phyloP scores from a whole-genome alignment of 2,888 invertebrate genomes.

The Cartodere bifasciata region DNA sequence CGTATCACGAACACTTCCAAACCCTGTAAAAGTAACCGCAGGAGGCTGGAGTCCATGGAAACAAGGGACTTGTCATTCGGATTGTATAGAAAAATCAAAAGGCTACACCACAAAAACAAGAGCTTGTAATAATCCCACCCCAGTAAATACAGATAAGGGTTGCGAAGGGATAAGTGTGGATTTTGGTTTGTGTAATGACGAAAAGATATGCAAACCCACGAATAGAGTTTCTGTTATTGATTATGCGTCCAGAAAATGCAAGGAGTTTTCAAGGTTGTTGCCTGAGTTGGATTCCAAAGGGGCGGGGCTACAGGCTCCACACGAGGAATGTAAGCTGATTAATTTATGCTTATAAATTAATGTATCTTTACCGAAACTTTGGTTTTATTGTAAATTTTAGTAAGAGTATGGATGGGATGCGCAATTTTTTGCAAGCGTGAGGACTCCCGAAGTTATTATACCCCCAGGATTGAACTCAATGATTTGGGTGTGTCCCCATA shows the following conservation, averaged over 20 bases:
- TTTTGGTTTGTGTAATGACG: slow-evolving; percentile 54
- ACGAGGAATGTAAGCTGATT: slow-evolving; percentile 53
- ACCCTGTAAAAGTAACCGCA: slow-evolving; percentile 30
- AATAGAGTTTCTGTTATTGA: slow-evolving; percentile 41
- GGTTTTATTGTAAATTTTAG: slow-evolving; percentile 29
- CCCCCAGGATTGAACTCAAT: slow-evolving; percentile 63
- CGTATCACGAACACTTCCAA: slow-evolving; percentile 33
- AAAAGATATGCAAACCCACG: slow-evolving; percentile 41
- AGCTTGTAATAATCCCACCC: slow-evolving; percentile 40
- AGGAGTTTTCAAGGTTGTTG: slow-evolving; percentile 46
- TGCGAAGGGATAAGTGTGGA: slow-evolving; percentile 53
- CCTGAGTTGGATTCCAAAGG: slow-evolving; percentile 51
- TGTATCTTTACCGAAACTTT: too few species aligned
- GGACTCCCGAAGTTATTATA: slow-evolving; percentile 56
- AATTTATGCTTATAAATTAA: too few species aligned
- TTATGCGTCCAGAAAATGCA: slow-evolving; percentile 51
- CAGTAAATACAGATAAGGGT: slow-evolving; percentile 39
- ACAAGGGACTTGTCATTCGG: slow-evolving; percentile 47
- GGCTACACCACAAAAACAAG: slow-evolving; percentile 48
- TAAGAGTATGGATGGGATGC: slow-evolving; percentile 66
- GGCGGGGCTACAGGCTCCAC: slow-evolving; percentile 61
- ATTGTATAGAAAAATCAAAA: slow-evolving; percentile 49
- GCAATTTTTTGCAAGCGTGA: slow-evolving; percentile 61
- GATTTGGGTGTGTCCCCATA: slow-evolving; percentile 59
- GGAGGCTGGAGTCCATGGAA: slow-evolving; percentile 57